Base-by-base conservation (phyloP, 2,888 invertebrate genomes). In the Rhyacophila evoluta region DNA sequence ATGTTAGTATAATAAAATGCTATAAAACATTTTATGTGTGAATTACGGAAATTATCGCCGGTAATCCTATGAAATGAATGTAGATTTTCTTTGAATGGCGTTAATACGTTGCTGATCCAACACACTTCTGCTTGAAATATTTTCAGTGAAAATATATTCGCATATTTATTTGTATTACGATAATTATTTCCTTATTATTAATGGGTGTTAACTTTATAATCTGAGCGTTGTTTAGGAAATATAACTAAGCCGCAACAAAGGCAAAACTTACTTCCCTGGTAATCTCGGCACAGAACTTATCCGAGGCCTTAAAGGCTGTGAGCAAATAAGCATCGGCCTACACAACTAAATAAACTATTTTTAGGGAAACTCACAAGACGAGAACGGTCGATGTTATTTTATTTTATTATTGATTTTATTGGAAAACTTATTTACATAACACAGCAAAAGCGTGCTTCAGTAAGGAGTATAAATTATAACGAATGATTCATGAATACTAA, bases 161-260 rank as follows among this genome's bases (percentile, higher is more conserved):
- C 12, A 33, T 4, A 33, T 33, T 55, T 55, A 74, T 33, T 74
- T 74, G 41, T 37, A 2, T 38, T 70, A 10, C 36, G 74, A 78
- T 78, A 74, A 74, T 74, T 70, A 29, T 72, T 72, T 55, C 72
- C 37, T 72, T 72, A 78, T 78, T 78, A 78, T 78, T 78, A 67
- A 74, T 67, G 27, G 78, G 41, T 37, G 74, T 74, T 68, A 74
- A 74, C 78, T 74, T 78, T 33, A 37, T 74, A 74, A 68, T 70
- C 70, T 41, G 27, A 72, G 39, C 29, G 74, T 74, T 78, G 70
- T 74, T 78, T 67, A 15, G 74, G 28, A 29, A 72, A 41, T 29
- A 74, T 69, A 78, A 74, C 70, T 39, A 38, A 74, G 37, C 39
- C 73, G 41, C 33, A 68, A 78, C 39, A 70, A 77, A 78, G 74